Base-by-base conservation (phyloP, 2,797 vertebrate genomes). In the Champsocephalus esox region DNA sequence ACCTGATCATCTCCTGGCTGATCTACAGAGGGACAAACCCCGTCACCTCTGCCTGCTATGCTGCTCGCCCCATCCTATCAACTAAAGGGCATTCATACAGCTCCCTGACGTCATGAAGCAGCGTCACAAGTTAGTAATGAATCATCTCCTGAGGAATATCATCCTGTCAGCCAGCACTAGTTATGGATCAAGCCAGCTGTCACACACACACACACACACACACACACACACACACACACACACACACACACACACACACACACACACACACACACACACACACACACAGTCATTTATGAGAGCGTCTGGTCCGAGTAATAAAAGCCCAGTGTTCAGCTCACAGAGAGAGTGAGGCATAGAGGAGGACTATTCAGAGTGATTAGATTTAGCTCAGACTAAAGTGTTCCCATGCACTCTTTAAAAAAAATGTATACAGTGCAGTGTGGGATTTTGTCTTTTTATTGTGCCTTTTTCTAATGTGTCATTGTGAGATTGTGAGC, bases 291-390 rank as follows among this genome's bases (percentile, higher is more conserved):
- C 87, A 85, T 91, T 92, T 87, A 89, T 92, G 82, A 80, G 82
- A 77, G 77, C 63, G 89, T 90, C 89, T 91, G 91, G 89, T 84
- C 72, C 16, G 51, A 64, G 77, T 84, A 85, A 92, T 92, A 91
- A 91, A 87, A 90, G 91, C 82, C 81, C 81, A 89, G 90, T 92
- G 91, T 92, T 91, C 79, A 49, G 66, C 75, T 84, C 78, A 55
- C 77, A 86, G 66, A 78, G 41, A 69, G 79, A 81, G 68, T 4
- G 75, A 67, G 66, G 67, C 52, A 58, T 64, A 84, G 73, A 89
- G 81, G 73, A 88, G 61, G 69, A 69, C 87, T 56, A 83, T 90
- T 93, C 88, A 91, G 59, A 32, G 45, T 78, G 73, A 91, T 89
- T 81, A 54, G 80, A 86, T 90, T 86, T 86, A 51, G 60, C 75